Evolutionary conservation across 2,797 vertebrate species (phyloP).

Genomic region (Schizothorax lantsangensis): DNA sequence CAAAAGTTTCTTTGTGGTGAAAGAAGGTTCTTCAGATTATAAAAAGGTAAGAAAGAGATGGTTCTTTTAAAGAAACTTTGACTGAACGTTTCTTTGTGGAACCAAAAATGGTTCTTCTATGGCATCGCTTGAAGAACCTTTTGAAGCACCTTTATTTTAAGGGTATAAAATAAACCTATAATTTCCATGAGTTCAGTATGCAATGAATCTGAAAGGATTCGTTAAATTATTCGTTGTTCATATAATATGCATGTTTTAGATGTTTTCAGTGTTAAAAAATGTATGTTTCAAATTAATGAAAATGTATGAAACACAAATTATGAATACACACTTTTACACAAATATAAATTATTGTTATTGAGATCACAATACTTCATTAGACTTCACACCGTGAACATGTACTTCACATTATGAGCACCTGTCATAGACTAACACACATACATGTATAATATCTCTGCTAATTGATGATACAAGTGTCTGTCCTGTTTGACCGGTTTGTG

Average conservation of each 20-base stretch:
- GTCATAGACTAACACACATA: conserved; percentile 3
- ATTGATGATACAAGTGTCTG: conserved; percentile 10
- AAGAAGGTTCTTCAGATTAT: too few relatives aligned
- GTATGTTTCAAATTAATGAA: not conserved
- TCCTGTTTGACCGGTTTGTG: conserved; percentile 32
- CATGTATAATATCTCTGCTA: not conserved
- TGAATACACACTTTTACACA: too few relatives aligned
- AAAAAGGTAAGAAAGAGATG: too few relatives aligned
- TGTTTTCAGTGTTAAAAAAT: not conserved
- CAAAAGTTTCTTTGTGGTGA: too few relatives aligned
- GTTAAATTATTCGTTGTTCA: not conserved
- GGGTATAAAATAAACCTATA: not conserved
- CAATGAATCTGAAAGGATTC: not conserved
- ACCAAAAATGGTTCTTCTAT: too few relatives aligned
- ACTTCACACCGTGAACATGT: not conserved
- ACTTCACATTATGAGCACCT: not conserved
- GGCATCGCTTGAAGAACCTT: too few relatives aligned
- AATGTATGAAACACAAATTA: too few relatives aligned
- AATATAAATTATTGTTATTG: too few relatives aligned
- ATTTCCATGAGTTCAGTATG: not conserved
- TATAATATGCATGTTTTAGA: not conserved
- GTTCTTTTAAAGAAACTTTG: too few relatives aligned
- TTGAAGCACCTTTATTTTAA: too few relatives aligned
- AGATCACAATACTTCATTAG: not conserved
- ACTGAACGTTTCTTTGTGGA: too few relatives aligned